phyloP scores from a whole-genome alignment of 1,140 invertebrate genomes.

The Leptonema lineaticorne region DNA sequence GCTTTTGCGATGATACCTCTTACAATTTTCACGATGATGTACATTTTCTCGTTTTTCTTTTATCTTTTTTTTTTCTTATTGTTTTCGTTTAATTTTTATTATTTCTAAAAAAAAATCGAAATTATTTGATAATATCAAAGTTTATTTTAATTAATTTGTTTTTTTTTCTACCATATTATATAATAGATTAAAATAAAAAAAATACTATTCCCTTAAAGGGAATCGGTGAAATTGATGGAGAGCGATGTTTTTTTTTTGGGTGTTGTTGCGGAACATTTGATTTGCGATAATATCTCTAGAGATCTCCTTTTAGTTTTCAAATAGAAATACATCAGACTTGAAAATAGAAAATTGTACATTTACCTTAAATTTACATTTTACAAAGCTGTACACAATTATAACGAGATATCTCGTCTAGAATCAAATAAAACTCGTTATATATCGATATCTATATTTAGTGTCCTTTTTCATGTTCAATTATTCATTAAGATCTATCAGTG shows the following conservation, averaged over 20 bases:
- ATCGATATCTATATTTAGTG: too few relatives aligned
- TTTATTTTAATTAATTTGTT: slow-evolving; percentile 30
- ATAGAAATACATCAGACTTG: too few relatives aligned
- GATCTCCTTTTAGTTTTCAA: background rate
- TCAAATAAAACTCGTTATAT: too few relatives aligned
- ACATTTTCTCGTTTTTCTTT: background rate
- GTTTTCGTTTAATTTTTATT: too few relatives aligned
- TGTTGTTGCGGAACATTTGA: slow-evolving; percentile 19
- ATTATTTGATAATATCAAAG: slow-evolving; percentile 25
- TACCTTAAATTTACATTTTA: slow-evolving; percentile 27
- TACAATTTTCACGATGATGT: slow-evolving; percentile 24
- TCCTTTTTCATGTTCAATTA: too few relatives aligned
- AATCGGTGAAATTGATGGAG: background rate
- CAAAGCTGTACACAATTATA: too few relatives aligned
- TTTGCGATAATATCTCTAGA: slow-evolving; percentile 23
- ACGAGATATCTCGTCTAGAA: too few relatives aligned
- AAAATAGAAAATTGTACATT: too few relatives aligned
- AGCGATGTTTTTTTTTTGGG: background rate
- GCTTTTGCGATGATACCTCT: slow-evolving; percentile 14
- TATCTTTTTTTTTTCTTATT: too few relatives aligned
- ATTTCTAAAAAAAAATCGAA: too few relatives aligned
- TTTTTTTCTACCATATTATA: slow-evolving; percentile 24
- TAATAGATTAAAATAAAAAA: slow-evolving; percentile 15
- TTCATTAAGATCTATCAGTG: too few relatives aligned
- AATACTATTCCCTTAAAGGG: background rate